Conservation (phyloP, 2,113 vertebrate genomes). For the Carassius carassius region DNA sequence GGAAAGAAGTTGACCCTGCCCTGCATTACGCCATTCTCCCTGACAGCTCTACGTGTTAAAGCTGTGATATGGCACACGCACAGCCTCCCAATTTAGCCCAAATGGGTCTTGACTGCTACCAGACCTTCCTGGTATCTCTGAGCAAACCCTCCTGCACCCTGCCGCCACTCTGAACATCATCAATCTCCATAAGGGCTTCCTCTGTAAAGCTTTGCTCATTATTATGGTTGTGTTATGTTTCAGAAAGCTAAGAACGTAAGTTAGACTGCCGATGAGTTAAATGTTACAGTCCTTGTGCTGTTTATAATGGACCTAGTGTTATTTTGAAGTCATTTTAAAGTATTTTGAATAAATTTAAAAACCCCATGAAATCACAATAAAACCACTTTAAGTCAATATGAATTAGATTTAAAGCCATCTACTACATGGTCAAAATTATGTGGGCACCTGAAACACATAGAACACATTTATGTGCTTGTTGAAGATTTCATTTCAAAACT, state of each 20-base stretch:
- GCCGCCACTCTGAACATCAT: slow-evolving; percentile 45
- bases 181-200: slow-evolving; percentile 50
- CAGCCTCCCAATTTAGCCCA: slow-evolving; percentile 52
- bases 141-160: slow-evolving; percentile 36
- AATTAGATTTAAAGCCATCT: background rate
- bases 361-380: background rate
- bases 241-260: slow-evolving; percentile 16
- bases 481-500: background rate
- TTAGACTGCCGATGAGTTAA: background rate
- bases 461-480: background rate
- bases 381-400: background rate
- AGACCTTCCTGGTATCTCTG: slow-evolving; percentile 9
- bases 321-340: background rate
- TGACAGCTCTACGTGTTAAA: slow-evolving; percentile 76
- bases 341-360: slow-evolving; percentile 18
- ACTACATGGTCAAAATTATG: background rate
- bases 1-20: slow-evolving; percentile 76
- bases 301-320: slow-evolving; percentile 4
- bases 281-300: slow-evolving; percentile 34
- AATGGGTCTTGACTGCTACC: slow-evolving; percentile 56
- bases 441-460: background rate
- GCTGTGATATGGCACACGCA: slow-evolving; percentile 75
- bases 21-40: slow-evolving; percentile 77
- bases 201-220: slow-evolving; percentile 25
- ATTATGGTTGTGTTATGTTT: slow-evolving; percentile 45